Evolutionary conservation across 2,797 vertebrate genomes (phyloP), one percentile per base, ranked within the genome.

Genomic region (Neosalanx taihuensis): DNA sequence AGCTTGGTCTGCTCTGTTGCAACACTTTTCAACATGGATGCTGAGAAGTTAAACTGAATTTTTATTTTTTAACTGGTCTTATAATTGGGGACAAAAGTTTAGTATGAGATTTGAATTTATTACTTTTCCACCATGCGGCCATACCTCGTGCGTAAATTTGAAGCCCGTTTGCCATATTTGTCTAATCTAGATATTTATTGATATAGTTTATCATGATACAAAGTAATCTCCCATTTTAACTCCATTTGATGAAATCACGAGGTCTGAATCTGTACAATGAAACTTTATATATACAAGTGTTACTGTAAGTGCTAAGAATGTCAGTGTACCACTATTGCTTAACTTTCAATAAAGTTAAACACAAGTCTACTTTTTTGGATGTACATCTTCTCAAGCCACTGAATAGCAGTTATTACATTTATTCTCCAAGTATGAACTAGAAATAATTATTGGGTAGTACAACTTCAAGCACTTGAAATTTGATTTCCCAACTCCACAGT

Each of bases 281-380:
- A 53, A 65, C 78, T 73, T 83, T 84, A 72, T 83, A 79, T 84
- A 85, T 80, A 82, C 85, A 58, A 83, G 86, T 87, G 83, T 91
- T 86, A 87, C 76, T 87, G 88, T 90, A 79, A 83, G 85, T 83
- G 78, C 82, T 81, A 76, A 30, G 86, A 85, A 86, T 83, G 83
- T 83, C 58, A 75, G 81, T 92, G 89, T 91, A 86, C 89, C 91
- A 86, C 86, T 89, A 86, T 83, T 86, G 86, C 87, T 85, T 83
- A 83, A 88, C 78, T 83, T 89, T 90, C 67, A 94, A 92, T 94
- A 93, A 93, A 94, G 88, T 89, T 88, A 83, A 89, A 92, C 51
- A 84, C 64, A 0, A 46, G 41, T 46, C 12, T 46, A 46, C 12
- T 46, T 46, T 46, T 46, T 0, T 9, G 2, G 6, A 46, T 46